phyloP scores from a whole-genome alignment of 1,140 invertebrate species.

The Drosophila auraria region DNA sequence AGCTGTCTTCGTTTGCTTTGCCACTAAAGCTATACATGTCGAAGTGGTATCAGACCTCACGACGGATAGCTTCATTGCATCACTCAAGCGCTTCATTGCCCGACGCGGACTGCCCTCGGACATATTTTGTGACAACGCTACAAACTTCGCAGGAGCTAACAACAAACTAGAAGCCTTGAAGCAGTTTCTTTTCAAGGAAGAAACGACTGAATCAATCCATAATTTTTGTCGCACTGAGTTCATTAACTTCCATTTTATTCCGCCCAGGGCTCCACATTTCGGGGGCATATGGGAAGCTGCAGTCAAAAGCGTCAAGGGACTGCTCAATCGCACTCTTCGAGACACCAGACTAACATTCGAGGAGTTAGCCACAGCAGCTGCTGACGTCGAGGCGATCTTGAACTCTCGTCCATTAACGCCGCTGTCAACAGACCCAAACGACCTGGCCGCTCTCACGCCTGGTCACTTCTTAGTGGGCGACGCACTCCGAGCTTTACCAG shows the following conservation, averaged over 20 bases:
- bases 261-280: not conserved
- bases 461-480: not conserved
- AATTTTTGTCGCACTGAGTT: not conserved
- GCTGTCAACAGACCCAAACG: constrained; percentile 3
- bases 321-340: not conserved
- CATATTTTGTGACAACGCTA: not conserved
- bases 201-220: not conserved
- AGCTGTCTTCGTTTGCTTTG: not conserved
- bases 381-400: constrained; percentile 1
- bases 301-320: not conserved
- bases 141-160: too few species aligned
- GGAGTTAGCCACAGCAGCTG: not conserved
- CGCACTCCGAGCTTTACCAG: not conserved
- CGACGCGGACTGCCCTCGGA: not conserved
- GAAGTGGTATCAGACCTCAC: too few species aligned
- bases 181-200: not conserved
- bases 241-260: not conserved
- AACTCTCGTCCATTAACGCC: not conserved
- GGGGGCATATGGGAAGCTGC: not conserved
- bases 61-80: too few species aligned
- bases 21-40: not conserved
- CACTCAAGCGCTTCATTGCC: too few species aligned
- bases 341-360: not conserved
- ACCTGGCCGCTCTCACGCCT: not conserved
- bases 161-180: too few species aligned